Percentiles rank a stretch among this genome's conserved stretches.
phyloP scores from a whole-genome alignment of 2,113 vertebrate genomes.

The Dolichallabes microphthalmus region DNA sequence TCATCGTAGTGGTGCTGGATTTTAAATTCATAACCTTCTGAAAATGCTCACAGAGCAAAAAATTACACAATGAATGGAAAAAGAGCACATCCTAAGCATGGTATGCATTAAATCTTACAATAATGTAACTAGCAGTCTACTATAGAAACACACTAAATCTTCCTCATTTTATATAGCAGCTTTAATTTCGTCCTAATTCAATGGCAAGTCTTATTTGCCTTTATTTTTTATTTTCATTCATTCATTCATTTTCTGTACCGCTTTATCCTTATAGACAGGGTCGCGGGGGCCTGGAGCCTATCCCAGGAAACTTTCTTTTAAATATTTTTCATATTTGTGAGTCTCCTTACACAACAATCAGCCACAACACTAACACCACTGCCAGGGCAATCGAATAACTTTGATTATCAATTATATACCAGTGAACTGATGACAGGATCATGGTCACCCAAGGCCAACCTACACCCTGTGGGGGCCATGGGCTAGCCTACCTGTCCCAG shows the following conservation, averaged over 20 bases:
- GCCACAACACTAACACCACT: no score
- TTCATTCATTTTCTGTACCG: no score
- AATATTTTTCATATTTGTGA: no score
- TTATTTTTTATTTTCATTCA: neutral
- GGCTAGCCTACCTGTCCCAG: no score
- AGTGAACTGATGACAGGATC: no score
- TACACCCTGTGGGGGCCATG: no score
- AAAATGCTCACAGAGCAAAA: neutral
- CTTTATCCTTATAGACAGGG: no score
- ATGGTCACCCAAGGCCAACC: no score
- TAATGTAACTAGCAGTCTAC: neutral
- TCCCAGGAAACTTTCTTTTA: no score
- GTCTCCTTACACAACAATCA: neutral
- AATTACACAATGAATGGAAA: neutral
- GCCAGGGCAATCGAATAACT: no score
- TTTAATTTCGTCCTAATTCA: neutral
- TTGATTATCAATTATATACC: no score
- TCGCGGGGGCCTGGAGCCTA: no score
- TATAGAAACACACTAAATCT: neutral
- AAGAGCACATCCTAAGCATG: neutral
- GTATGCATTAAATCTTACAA: neutral
- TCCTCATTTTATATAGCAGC: neutral
- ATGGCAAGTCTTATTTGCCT: neutral
- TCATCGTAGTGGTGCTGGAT: neutral
- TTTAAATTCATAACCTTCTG: neutral